Evolutionary conservation across 1,140 invertebrate species (phyloP), one percentile per base, ranked within the genome.

Genomic region (Dryas iulia): DNA sequence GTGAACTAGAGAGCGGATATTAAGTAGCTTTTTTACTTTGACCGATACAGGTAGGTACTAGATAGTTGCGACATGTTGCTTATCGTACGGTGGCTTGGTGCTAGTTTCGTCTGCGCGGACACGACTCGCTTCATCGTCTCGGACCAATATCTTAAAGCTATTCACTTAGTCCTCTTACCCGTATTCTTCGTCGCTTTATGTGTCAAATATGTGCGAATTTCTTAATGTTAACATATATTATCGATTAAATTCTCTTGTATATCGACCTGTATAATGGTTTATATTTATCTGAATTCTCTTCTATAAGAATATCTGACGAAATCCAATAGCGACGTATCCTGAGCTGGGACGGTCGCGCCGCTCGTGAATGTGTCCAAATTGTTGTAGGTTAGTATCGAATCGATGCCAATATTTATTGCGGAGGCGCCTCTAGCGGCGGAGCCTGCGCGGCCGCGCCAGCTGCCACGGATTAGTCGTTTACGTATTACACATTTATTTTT

Each of bases 121-220:
- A 83, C 75, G 77, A 76, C 80, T 88, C 74, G 88, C 89, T 89
- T 90, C 84, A 83, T 87, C 86, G 83, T 90, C 85, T 91, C 86
- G 89, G 89, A 91, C 89, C 89, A 91, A 91, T 86, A 82, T 83
- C 79, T 83, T 86, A 77, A 83, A 82, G 81, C 86, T 86, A 82
- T 65, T 65, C 28, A 66, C 65, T 82, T 85, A 87, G 76, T 87
- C 83, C 87, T 82, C 76, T 87, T 85, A 82, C 79, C 78, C 79
- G 68, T 89, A 85, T 83, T 87, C 79, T 81, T 87, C 81, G 81
- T 91, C 89, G 89, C 89, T 91, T 91, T 90, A 88, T 89, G 89
- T 91, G 89, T 91, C 89, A 91, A 91, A 90, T 89, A 87, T 87
- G 83, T 90, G 89, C 89, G 86, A 90, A 90, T 87, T 90, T 87